phyloP scores from a whole-genome alignment of 2,113 vertebrate species.

The Haliaeetus leucogaster region DNA sequence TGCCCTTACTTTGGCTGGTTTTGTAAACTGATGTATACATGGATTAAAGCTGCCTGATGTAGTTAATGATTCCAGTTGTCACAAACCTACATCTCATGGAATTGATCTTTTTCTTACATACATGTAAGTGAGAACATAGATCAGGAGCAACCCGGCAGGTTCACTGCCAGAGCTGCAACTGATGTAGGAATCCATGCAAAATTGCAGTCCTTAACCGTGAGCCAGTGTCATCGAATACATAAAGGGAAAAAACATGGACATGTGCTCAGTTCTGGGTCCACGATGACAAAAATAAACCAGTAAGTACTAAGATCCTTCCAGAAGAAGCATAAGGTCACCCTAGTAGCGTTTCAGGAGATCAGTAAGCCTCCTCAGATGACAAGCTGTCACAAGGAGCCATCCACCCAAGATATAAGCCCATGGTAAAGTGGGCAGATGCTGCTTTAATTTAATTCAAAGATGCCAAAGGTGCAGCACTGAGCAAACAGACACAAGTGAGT shows the following conservation, averaged over 20 bases:
- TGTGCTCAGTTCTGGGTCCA: background rate
- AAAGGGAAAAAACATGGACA: background rate
- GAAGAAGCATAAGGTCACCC: background rate
- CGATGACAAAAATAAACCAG: background rate
- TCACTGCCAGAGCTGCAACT: background rate
- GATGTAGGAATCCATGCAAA: background rate
- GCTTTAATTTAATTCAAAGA: background rate
- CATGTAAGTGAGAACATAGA: background rate
- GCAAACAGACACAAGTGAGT: background rate
- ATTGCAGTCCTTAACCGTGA: background rate
- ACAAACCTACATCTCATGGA: background rate
- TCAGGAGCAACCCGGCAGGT: background rate
- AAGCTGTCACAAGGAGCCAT: background rate
- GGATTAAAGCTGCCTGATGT: background rate
- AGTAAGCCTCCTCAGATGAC: background rate
- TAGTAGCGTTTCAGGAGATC: background rate
- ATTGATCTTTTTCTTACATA: background rate
- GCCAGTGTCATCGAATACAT: background rate
- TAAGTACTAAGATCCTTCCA: background rate
- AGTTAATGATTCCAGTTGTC: background rate
- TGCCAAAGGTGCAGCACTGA: background rate
- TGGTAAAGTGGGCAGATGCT: background rate
- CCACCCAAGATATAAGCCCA: background rate
- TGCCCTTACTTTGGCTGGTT: background rate
- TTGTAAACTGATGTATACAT: background rate